These are phyloP conservation scores for Sesamia nonagrioides DNA, from an alignment of 1,140 invertebrate genomes.

Conservation along the genomic window DNA sequence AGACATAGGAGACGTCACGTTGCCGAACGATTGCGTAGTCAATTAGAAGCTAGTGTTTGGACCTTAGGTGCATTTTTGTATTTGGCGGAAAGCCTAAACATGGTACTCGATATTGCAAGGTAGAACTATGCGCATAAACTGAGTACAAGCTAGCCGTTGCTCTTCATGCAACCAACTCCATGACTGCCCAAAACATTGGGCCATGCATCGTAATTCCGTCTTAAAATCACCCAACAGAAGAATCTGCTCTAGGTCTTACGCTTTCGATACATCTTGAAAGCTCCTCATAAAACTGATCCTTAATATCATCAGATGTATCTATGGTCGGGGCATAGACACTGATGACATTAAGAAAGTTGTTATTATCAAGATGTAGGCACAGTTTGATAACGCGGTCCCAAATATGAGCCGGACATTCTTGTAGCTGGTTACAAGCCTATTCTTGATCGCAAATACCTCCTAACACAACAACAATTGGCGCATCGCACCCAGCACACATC, in stretches of 20 bases:
- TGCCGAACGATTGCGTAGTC: constrained; percentile 59
- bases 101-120: constrained; percentile 57
- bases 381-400: constrained; percentile 56
- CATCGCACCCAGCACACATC: no score
- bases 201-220: constrained; percentile 56
- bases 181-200: constrained; percentile 57
- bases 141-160: constrained; percentile 57
- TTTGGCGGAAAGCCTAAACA: constrained; percentile 60
- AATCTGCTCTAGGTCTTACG: constrained; percentile 46
- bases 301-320: constrained; percentile 50
- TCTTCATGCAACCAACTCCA: constrained; percentile 60
- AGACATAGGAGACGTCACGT: constrained; percentile 53
- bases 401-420: constrained; percentile 47
- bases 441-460: no score
- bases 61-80: constrained; percentile 62
- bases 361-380: constrained; percentile 46
- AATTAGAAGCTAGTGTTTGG: constrained; percentile 59
- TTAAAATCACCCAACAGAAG: constrained; percentile 61
- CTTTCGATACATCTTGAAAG: constrained; percentile 23
- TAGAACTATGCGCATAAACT: constrained; percentile 58
- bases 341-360: constrained; percentile 58
- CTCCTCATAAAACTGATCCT: constrained; percentile 55
- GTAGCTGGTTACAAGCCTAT: no score
- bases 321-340: constrained; percentile 58
- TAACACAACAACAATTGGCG: no score